phyloP scores from a whole-genome alignment of 2,888 invertebrate genomes.

The Synergus itoensis region DNA sequence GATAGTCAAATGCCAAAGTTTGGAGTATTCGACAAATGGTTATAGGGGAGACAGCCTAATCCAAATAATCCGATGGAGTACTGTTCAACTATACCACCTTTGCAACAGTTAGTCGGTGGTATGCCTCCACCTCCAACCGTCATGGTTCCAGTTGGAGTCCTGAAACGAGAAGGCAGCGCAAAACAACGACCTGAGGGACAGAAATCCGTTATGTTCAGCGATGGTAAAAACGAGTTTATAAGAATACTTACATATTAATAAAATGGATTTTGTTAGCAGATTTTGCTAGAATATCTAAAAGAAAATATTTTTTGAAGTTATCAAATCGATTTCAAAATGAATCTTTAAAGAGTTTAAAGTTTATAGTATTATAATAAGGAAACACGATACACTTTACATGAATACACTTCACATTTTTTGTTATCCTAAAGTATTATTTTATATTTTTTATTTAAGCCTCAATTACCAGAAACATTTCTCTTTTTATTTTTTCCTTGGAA shows the following conservation, averaged over 20 bases:
- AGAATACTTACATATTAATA: no score
- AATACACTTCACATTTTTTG: conserved; percentile 37
- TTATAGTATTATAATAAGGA: no score
- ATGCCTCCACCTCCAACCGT: conserved; percentile 83
- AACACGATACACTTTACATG: conserved; percentile 1
- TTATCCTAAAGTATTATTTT: conserved; percentile 48
- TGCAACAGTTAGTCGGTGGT: conserved; percentile 84
- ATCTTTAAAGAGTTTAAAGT: no score
- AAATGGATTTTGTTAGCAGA: no score
- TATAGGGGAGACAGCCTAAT: conserved; percentile 83
- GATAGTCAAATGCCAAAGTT: conserved; percentile 45
- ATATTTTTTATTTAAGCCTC: conserved; percentile 48
- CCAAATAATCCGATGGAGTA: conserved; percentile 94
- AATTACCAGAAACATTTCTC: conserved; percentile 48
- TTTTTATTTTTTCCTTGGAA: conserved; percentile 54
- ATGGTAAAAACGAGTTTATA: conserved; percentile 79
- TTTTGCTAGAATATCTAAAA: no score
- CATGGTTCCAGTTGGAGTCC: conserved; percentile 91
- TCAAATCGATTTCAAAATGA: no score
- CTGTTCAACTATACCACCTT: conserved; percentile 89
- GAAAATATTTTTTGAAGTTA: no score
- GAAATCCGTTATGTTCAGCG: conserved; percentile 91
- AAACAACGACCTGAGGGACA: conserved; percentile 80
- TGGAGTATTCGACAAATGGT: conserved; percentile 77
- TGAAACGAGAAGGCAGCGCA: conserved; percentile 84